Evolutionary conservation across 2,888 invertebrate species (phyloP), one percentile per base, ranked within the genome.

Genomic region (Electrophaes corylata): DNA sequence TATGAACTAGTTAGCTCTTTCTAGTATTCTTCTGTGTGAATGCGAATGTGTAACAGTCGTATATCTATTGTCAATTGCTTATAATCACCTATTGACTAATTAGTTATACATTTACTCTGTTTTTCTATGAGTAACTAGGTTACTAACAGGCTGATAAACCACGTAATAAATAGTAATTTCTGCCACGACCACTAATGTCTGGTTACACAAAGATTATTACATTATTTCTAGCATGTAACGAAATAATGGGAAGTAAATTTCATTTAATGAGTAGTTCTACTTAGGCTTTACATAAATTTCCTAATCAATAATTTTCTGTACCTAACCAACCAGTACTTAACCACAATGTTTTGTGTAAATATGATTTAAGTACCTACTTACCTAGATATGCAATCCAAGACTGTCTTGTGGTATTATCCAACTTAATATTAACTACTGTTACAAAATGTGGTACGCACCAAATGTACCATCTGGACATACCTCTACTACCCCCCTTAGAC

Each of bases 1-100:
- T 57, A 55, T 46, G 48, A 41, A 50, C 54, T 52, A 51, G 47
- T 56, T 49, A 14, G 37, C 31, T 56, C 51, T 59, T 66, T 64
- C 48, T 58, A 56, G 10, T 40, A 51, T 46, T 43, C 43, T 59
- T 60, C 14, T 59, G 59, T 65, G 57, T 45, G 59, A 59, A 57
- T 60, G 46, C 40, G 46, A 57, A 60, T 49, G 59, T 55, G 57
- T 59, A 50, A 64, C 59, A 59, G 46, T 50, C 26, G 26, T 18
- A 40, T 54, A 41, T 35, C 16, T 33, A 50, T 48, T 57, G 45
- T 58, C 29, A 40, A 35, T 57, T 20, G 29, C 20, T 37, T 26
- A 47, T 48, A 48, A 50, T 31, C 29, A 29, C 37, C 43, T 39
- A 49, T 56, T 49, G 35, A 40, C 31, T 40, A 29, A 44, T 45